phyloP scores from a whole-genome alignment of 92 coral and sea anemone species.

The Virgularia gustaviana region DNA sequence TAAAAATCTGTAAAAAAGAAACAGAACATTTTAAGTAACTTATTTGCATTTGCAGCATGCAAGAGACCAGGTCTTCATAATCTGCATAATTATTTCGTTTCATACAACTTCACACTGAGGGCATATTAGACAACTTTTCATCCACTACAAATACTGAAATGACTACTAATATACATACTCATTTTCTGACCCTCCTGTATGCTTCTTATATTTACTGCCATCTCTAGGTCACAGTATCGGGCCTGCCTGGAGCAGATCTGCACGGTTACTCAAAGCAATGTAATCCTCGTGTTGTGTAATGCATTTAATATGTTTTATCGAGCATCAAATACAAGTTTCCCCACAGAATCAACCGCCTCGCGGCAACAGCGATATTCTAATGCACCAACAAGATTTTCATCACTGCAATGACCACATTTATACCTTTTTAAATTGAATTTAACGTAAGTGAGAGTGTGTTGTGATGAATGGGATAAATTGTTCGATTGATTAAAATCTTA shows the following conservation, averaged over 20 bases:
- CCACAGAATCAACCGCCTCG: not conserved
- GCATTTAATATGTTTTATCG: not conserved
- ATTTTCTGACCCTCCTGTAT: not conserved
- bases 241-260: constrained; percentile 1
- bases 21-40: too few relatives aligned
- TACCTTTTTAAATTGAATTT: not conserved
- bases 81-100: too few relatives aligned
- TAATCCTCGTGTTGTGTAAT: not conserved
- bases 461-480: not conserved
- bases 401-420: not conserved
- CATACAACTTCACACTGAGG: too few relatives aligned
- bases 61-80: too few relatives aligned
- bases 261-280: not conserved
- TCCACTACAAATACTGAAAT: too few relatives aligned
- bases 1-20: too few relatives aligned
- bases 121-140: too few relatives aligned
- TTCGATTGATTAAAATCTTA: too few relatives aligned
- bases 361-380: not conserved
- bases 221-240: not conserved
- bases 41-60: too few relatives aligned
- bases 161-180: too few relatives aligned
- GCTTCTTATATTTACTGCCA: constrained; percentile 2
- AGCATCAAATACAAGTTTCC: constrained; percentile 12
- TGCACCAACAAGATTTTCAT: constrained; percentile 2
- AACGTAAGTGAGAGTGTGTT: not conserved